Percentiles rank a stretch among this genome's conserved stretches.
Conservation (phyloP, 2,888 invertebrate species). For the Drosophila bunnanda region DNA sequence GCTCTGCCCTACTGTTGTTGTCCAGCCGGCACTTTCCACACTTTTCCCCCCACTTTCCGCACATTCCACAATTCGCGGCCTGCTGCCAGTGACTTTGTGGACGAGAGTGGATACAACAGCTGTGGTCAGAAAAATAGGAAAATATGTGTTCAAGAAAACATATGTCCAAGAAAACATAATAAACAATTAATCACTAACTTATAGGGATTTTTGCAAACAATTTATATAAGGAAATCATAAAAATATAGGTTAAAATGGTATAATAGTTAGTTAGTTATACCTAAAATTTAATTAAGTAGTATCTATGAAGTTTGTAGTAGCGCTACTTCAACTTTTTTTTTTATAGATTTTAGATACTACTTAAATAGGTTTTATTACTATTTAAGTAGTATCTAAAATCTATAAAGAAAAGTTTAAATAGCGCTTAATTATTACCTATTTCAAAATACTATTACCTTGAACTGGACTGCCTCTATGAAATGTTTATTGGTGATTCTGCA, state of each 20-base stretch:
- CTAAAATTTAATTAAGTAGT: too few relatives aligned
- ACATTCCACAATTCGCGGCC: conserved; percentile 6
- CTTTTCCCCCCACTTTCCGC: conserved; percentile 3
- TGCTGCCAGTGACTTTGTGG: conserved; percentile 23
- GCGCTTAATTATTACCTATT: too few relatives aligned
- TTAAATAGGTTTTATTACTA: too few relatives aligned
- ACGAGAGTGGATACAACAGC: conserved; percentile 12
- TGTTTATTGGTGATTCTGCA: conserved; percentile 5
- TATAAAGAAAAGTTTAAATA: too few relatives aligned
- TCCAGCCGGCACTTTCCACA: conserved; percentile 17
- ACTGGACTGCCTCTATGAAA: not conserved
- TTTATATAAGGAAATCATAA: not conserved
- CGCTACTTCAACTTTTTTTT: too few relatives aligned
- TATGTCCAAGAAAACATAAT: not conserved
- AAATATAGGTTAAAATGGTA: not conserved
- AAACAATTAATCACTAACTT: not conserved
- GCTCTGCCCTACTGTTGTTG: conserved; percentile 17
- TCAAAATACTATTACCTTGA: not conserved
- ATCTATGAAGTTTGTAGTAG: too few relatives aligned
- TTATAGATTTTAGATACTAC: too few relatives aligned
- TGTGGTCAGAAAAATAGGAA: conserved; percentile 32
- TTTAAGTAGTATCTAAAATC: too few relatives aligned
- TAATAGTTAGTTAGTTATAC: too few relatives aligned
- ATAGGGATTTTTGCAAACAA: not conserved
- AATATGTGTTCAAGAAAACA: not conserved